Conservation (phyloP, 2,888 invertebrate species). For the Noctua pronuba region DNA sequence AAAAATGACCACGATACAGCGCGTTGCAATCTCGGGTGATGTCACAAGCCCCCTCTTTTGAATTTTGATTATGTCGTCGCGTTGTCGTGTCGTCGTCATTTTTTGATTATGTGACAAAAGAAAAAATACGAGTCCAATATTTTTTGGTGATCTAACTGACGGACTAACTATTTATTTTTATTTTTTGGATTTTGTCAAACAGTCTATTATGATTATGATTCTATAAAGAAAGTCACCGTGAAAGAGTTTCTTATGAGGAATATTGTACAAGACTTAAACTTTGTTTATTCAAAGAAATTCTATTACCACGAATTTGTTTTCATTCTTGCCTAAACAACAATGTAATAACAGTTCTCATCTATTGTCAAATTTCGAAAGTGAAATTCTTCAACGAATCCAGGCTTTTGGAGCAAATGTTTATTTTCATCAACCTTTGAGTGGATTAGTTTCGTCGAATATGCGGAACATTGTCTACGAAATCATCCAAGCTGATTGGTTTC, state of each 20-base stretch:
- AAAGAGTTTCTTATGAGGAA: neutral
- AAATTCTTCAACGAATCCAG: slow-evolving; percentile 64
- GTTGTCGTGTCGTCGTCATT: too few relatives aligned
- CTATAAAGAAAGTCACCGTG: neutral
- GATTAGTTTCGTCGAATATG: slow-evolving; percentile 49
- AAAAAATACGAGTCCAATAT: too few relatives aligned
- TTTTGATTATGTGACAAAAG: too few relatives aligned
- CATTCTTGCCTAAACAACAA: slow-evolving; percentile 10
- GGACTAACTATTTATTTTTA: too few relatives aligned
- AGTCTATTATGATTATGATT: too few relatives aligned
- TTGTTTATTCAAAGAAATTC: neutral
- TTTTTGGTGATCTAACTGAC: too few relatives aligned
- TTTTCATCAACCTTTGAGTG: slow-evolving; percentile 57
- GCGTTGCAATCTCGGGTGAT: too few relatives aligned
- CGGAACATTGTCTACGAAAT: slow-evolving; percentile 45
- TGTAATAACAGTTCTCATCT: slow-evolving; percentile 61
- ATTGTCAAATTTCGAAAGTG: slow-evolving; percentile 70
- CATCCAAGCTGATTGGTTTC: slow-evolving; percentile 46
- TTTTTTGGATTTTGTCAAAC: too few relatives aligned
- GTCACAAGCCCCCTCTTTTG: too few relatives aligned
- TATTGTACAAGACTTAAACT: neutral
- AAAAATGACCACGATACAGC: too few relatives aligned
- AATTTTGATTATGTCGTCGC: too few relatives aligned
- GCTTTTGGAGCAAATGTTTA: slow-evolving; percentile 60
- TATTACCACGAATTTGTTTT: slow-evolving; percentile 19